Percentiles rank a stretch among this genome's conserved stretches.
These are phyloP conservation scores for Tringa solitaria DNA, from an alignment of 2,113 vertebrate genomes.

Conservation along the genomic window DNA sequence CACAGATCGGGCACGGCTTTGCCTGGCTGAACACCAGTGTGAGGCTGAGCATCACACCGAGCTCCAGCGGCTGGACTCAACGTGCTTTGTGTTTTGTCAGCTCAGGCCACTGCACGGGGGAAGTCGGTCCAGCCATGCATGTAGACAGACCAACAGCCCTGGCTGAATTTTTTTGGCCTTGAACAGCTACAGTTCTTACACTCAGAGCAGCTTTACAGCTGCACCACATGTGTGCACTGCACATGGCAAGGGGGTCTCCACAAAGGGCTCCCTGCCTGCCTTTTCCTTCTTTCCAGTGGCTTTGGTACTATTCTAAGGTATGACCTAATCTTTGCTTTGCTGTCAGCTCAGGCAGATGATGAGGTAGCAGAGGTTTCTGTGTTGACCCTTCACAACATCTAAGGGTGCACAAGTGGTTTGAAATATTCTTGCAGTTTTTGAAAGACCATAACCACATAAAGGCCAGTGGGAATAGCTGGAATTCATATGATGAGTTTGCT, in stretches of 20 bases:
- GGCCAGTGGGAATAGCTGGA: not conserved
- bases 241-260: accelerated
- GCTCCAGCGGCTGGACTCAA: too few relatives aligned
- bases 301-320: not conserved
- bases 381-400: not conserved
- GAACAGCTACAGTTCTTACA: accelerated
- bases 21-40: too few relatives aligned
- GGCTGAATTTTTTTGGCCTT: not conserved
- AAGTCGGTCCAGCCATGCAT: not conserved
- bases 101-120: accelerated
- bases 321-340: not conserved
- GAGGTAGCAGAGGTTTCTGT: not conserved
- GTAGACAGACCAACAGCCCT: accelerated
- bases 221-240: accelerated
- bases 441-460: accelerated
- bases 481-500: accelerated
- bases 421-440: not conserved
- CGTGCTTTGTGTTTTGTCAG: not conserved
- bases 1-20: not conserved
- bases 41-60: not conserved
- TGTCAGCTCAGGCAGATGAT: not conserved
- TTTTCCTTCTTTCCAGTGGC: not conserved
- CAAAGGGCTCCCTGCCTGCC: not conserved
- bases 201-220: not conserved
- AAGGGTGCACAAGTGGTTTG: accelerated